Base-by-base conservation (phyloP, 2,113 vertebrate genomes). In the Melospiza melodia region DNA sequence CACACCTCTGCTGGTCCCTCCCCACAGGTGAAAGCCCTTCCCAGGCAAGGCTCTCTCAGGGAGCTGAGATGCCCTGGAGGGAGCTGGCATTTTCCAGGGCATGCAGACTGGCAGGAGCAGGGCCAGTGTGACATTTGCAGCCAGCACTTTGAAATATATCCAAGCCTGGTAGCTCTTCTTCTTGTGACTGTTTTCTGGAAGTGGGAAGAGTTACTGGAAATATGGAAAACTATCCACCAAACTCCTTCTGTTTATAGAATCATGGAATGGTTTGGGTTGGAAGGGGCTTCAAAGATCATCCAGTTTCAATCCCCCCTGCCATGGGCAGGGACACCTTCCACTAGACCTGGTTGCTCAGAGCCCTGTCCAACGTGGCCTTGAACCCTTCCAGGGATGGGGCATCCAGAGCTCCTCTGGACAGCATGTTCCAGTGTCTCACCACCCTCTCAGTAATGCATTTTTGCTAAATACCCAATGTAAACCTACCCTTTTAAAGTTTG, bases 121-220 rank as follows among this genome's bases (percentile, higher is more conserved):
- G 41, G 13, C 54, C 21, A 7, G 2, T 2, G 27, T 0, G 3
- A 51, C 37, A 23, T 49, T 41, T 48, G 24, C 28, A 49, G 10
- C 35, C 28, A 48, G 12, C 12, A 61, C 49, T 28, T 52, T 25
- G 11, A 63, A 83, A 63, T 63, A 23, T 9, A 35, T 19, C 51
- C 27, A 73, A 63, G 12, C 8, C 1, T 5, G 18, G 5, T 1
- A 8, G 8, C 41, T 65, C 58, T 9, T 67, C 83, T 72, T 24
- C 52, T 68, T 61, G 41, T 0, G 8, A 4, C 11, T 57, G 19
- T 20, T 61, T 83, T n/a, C 93, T 80, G 41, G 31, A 86, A 84
- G 21, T 20, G 15, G 63, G 58, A 52, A 21, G 11, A 7, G 11
- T 57, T 80, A 44, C 30, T 61, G 75, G 41, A 61, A 80, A 68